Evolutionary conservation across 2,113 vertebrate species (phyloP).

Genomic region (Murina feae): DNA sequence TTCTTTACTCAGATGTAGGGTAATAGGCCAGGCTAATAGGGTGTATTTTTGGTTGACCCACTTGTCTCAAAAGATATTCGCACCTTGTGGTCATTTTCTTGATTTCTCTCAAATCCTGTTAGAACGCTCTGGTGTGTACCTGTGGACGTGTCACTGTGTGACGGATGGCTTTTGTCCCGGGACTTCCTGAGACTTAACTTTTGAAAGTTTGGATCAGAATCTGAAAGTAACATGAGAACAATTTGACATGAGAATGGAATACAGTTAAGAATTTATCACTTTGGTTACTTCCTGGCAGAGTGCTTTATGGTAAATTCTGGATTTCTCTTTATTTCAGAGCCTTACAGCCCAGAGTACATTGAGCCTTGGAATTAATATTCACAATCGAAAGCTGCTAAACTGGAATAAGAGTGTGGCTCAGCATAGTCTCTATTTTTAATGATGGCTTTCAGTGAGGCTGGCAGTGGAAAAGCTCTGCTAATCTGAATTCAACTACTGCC

Average conservation of each 20-base stretch:
- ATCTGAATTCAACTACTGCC: not conserved
- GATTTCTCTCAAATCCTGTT: not conserved
- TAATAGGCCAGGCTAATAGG: conserved; percentile 4
- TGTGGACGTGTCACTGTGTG: not conserved
- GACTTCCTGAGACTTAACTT: not conserved
- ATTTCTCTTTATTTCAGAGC: not conserved
- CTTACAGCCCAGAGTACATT: not conserved
- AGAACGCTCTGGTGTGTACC: not conserved
- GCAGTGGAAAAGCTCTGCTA: not conserved
- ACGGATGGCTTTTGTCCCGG: not conserved
- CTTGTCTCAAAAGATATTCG: conserved; percentile 21
- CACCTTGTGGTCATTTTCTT: not conserved
- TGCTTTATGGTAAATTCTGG: not conserved
- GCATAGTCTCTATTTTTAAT: not conserved
- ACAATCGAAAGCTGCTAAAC: not conserved
- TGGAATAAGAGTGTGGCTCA: not conserved
- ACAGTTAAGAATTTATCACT: not conserved
- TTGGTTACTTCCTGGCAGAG: not conserved
- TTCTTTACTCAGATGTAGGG: not conserved
- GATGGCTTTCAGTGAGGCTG: not conserved
- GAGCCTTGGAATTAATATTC: not conserved
- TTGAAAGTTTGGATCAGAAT: not conserved
- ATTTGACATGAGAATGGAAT: not conserved
- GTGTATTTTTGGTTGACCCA: conserved; percentile 29
- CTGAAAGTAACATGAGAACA: not conserved